Conservation (phyloP, 2,888 invertebrate species). For the Elmis aenea region DNA sequence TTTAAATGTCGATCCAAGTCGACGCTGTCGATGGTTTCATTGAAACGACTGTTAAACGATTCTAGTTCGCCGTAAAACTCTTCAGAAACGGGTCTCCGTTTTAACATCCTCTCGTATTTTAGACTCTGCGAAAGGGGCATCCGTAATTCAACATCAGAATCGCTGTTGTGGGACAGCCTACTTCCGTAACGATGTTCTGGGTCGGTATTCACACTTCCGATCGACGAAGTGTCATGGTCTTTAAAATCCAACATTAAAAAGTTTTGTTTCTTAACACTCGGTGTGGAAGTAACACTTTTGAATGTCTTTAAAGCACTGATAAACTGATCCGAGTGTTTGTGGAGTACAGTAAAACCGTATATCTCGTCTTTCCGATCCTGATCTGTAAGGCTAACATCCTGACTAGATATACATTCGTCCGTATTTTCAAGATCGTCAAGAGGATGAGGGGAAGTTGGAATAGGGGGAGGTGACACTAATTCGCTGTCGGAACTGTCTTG, state of each 20-base stretch:
- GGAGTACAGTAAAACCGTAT: conserved; percentile 9
- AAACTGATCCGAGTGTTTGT: conserved; percentile 29
- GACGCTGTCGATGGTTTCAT: conserved; percentile 52
- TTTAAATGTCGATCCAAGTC: conserved; percentile 53
- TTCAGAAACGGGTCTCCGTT: conserved; percentile 69
- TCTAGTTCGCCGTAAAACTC: conserved; percentile 68
- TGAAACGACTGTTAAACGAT: conserved; percentile 53
- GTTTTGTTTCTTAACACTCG: conserved; percentile 23
- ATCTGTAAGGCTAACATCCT: conserved; percentile 23
- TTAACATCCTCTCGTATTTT: conserved; percentile 45
- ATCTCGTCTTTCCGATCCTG: conserved; percentile 23
- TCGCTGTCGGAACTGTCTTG: conserved; percentile 81
- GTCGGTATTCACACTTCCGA: conserved; percentile 32
- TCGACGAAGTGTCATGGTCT: conserved; percentile 29
- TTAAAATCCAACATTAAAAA: conserved; percentile 22
- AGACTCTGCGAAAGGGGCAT: conserved; percentile 29
- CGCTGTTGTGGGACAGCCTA: conserved; percentile 42
- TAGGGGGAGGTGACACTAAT: conserved; percentile 71
- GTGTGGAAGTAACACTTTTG: conserved; percentile 17
- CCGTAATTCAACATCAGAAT: conserved; percentile 43
- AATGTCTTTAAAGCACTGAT: background rate
- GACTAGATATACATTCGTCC: conserved; percentile 13
- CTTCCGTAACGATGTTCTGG: conserved; percentile 24
- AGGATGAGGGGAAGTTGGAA: conserved; percentile 71
- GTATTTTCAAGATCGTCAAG: conserved; percentile 63